Evolutionary conservation across 1,140 invertebrate species (phyloP), one percentile per base, ranked within the genome.

Genomic region (Spodoptera litura): DNA sequence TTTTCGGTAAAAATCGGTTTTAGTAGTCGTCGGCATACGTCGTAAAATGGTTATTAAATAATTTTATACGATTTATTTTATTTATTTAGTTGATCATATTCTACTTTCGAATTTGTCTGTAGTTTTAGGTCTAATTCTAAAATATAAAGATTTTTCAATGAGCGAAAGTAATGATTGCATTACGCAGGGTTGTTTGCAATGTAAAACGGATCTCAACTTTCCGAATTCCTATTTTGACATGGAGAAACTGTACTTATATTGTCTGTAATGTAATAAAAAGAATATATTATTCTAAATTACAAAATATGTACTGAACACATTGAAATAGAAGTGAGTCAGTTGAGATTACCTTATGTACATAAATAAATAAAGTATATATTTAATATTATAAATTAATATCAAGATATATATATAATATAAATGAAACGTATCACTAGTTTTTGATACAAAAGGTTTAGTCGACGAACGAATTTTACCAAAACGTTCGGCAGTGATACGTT

Each of bases 261-360:
- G 44, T 55, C 55, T 38, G 31, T 73, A 72, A 55, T 76, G 74
- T 66, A 68, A 52, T 20, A 44, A 66, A 77, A 66, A 55, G 59
- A 68, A 66, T 77, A 68, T 55, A 53, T 77, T 77, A 77, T 76
- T 64, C 59, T 64, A 76, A 76, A 66, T 76, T 66, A 66, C 51
- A 68, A 52, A 25, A 51, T 5, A 55, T 44, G 64, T 55, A 71
- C 64, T 70, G 66, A 78, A 70, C 62, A 52, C 64, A 13, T 31
- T 64, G 13, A 55, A 55, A 68, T 56, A 77, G 51, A 71, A 55
- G 56, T 78, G 52, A 78, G 71, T 73, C 68, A 64, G 77, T 74
- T 75, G 80, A 81, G 78, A 82, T 81, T 81, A 78, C 64, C 70
- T 58, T 70, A 78, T 81, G 77, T 79, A 81, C 61, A 82, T 81